Percentiles rank a stretch among this genome's conserved stretches.
phyloP scores from a whole-genome alignment of 2,888 invertebrate species.

The Nomada ruficornis region DNA sequence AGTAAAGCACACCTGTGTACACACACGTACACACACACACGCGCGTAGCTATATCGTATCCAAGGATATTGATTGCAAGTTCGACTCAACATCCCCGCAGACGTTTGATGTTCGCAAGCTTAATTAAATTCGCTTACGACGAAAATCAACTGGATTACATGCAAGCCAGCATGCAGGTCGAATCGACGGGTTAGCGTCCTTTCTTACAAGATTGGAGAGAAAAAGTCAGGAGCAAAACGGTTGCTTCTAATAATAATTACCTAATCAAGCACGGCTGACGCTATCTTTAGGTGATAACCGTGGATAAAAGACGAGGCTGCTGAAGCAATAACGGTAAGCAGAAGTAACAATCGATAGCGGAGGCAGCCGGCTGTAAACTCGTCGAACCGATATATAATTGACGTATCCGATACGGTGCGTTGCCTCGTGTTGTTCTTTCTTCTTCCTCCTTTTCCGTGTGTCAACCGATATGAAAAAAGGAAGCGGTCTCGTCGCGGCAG shows the following conservation, averaged over 20 bases:
- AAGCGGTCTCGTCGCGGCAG: neutral
- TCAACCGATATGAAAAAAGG: neutral
- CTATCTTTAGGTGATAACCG: neutral
- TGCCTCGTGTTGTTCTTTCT: too few species aligned
- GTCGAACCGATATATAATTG: slow-evolving; percentile 29
- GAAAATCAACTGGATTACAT: neutral
- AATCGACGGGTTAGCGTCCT: too few species aligned
- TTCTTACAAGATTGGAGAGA: too few species aligned
- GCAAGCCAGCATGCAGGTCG: neutral
- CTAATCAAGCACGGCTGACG: too few species aligned
- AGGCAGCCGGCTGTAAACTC: neutral
- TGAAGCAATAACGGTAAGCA: neutral
- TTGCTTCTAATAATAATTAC: neutral
- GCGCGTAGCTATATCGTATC: neutral
- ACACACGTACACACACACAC: neutral
- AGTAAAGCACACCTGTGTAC: neutral
- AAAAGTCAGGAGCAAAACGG: too few species aligned
- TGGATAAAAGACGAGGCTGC: neutral
- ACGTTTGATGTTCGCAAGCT: neutral
- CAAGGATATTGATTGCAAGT: neutral
- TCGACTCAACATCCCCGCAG: neutral
- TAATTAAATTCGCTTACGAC: slow-evolving; percentile 3
- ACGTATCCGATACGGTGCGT: neutral
- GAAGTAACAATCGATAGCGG: slow-evolving; percentile 36
- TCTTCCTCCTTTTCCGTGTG: too few species aligned